phyloP scores from a whole-genome alignment of 1,140 invertebrate species.

The Drosophila obscura region DNA sequence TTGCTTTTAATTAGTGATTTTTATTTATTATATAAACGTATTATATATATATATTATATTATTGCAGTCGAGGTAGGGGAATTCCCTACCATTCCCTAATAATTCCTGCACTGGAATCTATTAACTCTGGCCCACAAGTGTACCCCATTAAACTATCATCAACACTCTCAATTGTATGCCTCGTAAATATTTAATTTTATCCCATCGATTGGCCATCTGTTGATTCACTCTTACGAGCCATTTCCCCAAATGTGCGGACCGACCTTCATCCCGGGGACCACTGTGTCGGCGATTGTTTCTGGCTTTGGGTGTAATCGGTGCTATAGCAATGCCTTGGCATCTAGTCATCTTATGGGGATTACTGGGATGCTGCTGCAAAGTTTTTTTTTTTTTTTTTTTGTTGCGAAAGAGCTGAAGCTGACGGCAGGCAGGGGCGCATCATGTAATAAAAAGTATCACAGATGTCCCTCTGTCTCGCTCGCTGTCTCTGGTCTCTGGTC shows the following conservation, averaged over 20 bases:
- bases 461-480: slow-evolving; percentile 41
- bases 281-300: slow-evolving; percentile 27
- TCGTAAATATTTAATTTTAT: slow-evolving; percentile 27
- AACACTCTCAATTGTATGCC: neutral
- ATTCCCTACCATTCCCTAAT: neutral
- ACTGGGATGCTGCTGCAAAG: slow-evolving; percentile 49
- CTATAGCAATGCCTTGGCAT: slow-evolving; percentile 43
- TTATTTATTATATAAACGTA: neutral
- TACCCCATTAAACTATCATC: slow-evolving; percentile 29
- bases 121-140: too few relatives aligned
- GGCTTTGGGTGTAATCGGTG: slow-evolving; percentile 45
- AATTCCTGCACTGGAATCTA: too few relatives aligned
- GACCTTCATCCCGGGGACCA: slow-evolving; percentile 38
- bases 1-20: slow-evolving; percentile 1
- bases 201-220: slow-evolving; percentile 38
- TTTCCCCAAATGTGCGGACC: slow-evolving; percentile 2
- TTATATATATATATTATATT: too few relatives aligned
- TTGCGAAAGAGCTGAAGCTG: neutral
- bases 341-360: slow-evolving; percentile 70
- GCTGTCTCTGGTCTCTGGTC: slow-evolving; percentile 23
- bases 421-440: slow-evolving; percentile 50
- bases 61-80: too few relatives aligned
- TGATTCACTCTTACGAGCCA: slow-evolving; percentile 37
- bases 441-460: slow-evolving; percentile 72
- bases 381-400: slow-evolving; percentile 4